Evolutionary conservation across 1,140 invertebrate species (phyloP), one percentile per base, ranked within the genome.

Genomic region (Brachionus rotundiformis): DNA sequence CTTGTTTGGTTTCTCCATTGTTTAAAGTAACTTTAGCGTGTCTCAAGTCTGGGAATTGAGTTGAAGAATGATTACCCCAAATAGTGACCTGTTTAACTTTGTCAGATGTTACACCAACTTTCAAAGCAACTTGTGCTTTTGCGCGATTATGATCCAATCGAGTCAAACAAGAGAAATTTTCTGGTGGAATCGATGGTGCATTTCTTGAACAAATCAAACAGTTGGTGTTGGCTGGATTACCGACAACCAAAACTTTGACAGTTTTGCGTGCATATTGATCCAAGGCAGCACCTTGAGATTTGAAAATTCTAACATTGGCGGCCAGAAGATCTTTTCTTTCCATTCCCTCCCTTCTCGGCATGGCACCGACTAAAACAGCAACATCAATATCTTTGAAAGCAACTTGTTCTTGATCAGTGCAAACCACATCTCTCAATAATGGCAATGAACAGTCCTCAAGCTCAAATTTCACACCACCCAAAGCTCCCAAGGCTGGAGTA

Each of bases 191-290:
- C 3, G 94, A 95, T 36, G 95, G 95, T 23, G 87, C 87, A 88
- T 96, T 98, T 85, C 95, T 94, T 2, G 94, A 93, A 85, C 94
- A 96, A 83, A 99, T 95, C 8, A 96, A 89, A 16, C 96, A 96
- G 90, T 99, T 99, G 0, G 98, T 99, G 86, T 99, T 99, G 0
- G 98, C 98, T 63, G 98, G 98, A 88, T 99, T 99, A 41, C 98
- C 98, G 85, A 99, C 97, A 54, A 99, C 96, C n/a, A 63, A n/a
- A 84, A 96, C 93, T 89, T 98, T 98, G 16, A 98, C 94, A 86
- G 93, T 92, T 86, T 98, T 98, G 83, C 94, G 94, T 1, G 97
- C 95, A 87, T 92, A 91, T 87, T 95, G 92, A 83, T 98, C 93
- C 0, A 99, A 87, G 11, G 97, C 95, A 86, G 95, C 91, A 13